These are phyloP conservation scores for Eurosta solidaginis DNA, from an alignment of 1,140 invertebrate genomes.

Conservation along the genomic window DNA sequence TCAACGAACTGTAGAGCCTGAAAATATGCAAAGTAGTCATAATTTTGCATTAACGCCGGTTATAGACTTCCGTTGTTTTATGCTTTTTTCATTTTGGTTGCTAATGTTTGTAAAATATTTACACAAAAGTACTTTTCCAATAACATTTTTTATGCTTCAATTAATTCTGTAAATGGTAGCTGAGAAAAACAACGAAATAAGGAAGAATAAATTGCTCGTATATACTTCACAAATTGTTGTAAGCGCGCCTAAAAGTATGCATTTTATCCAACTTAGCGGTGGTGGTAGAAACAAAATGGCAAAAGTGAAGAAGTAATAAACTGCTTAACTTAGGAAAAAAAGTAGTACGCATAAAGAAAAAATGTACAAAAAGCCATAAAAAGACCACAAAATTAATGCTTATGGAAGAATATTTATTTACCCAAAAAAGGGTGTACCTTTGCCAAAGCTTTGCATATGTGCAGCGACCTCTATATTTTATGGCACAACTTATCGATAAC, in stretches of 20 bases:
- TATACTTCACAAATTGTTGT: too few species aligned
- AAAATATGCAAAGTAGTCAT: conserved; percentile 18
- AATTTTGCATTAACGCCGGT: not conserved
- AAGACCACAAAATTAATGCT: not conserved
- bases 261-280: too few species aligned
- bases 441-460: not conserved
- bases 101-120: not conserved
- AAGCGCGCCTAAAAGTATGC: not conserved
- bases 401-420: not conserved
- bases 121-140: not conserved
- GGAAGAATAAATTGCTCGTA: not conserved
- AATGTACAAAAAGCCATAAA: too few species aligned
- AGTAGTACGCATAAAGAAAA: too few species aligned
- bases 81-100: not conserved
- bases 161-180: not conserved
- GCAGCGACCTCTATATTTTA: not conserved
- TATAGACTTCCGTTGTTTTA: not conserved
- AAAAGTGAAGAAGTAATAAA: too few species aligned
- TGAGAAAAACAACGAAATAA: not conserved
- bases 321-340: too few species aligned
- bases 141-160: not conserved
- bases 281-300: not conserved
- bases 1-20: not conserved
- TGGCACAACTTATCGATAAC: not conserved
- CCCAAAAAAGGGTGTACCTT: not conserved